Conservation (phyloP, 2,888 invertebrate species). For the Brachynemurus nebulosus region DNA sequence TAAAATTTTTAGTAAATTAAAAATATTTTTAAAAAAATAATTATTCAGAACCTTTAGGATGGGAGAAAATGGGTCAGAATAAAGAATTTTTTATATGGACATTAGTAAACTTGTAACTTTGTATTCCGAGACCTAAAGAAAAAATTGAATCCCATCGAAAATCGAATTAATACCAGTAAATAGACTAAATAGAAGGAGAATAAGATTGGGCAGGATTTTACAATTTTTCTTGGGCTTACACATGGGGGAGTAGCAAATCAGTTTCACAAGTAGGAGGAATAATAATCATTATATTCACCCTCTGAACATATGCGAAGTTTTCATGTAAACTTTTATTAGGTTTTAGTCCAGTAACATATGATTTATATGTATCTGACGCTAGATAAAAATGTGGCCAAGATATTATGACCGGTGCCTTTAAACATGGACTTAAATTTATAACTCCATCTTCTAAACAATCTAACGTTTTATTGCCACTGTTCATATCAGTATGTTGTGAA, state of each 20-base stretch:
- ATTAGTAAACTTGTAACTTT: no score
- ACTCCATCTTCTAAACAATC: constrained; percentile 40
- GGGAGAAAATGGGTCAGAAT: no score
- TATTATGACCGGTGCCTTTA: constrained; percentile 44
- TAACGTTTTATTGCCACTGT: constrained; percentile 33
- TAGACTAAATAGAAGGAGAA: no score
- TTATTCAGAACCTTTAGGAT: no score
- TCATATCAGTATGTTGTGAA: constrained; percentile 30
- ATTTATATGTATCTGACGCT: constrained; percentile 37
- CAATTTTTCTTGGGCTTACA: no score
- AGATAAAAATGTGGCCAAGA: constrained; percentile 54
- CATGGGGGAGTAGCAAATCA: background rate
- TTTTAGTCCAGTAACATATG: constrained; percentile 37
- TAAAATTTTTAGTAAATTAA: no score
- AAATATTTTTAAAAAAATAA: no score
- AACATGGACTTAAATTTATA: constrained; percentile 36
- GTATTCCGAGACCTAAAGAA: no score
- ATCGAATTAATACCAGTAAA: no score
- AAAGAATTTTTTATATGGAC: no score
- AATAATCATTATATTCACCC: constrained; percentile 30
- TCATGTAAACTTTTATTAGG: constrained; percentile 41
- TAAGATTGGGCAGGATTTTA: no score
- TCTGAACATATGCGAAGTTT: constrained; percentile 45
- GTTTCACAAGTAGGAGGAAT: background rate
- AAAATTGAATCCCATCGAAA: no score